These are phyloP conservation scores for Argyresthia goedartella DNA, from an alignment of 2,888 invertebrate genomes.

Conservation along the genomic window DNA sequence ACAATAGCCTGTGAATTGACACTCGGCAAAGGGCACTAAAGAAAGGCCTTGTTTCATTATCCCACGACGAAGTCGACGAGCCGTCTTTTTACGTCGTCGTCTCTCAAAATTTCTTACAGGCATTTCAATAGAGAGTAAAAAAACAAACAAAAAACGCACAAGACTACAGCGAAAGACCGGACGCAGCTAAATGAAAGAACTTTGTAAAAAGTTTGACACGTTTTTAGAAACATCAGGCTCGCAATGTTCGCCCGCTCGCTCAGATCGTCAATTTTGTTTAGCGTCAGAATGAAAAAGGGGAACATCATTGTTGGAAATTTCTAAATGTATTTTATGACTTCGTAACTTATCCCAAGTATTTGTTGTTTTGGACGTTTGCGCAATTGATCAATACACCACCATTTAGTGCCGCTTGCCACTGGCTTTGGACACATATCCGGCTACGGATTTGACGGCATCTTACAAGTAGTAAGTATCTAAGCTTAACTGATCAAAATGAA, in stretches of 20 bases:
- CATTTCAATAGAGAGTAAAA: slow-evolving; percentile 64
- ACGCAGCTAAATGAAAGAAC: slow-evolving; percentile 65
- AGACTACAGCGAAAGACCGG: slow-evolving; percentile 61
- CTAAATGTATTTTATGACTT: slow-evolving; percentile 48
- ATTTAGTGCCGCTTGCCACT: too few species aligned
- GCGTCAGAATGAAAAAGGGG: slow-evolving; percentile 67
- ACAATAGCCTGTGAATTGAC: not conserved
- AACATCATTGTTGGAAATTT: slow-evolving; percentile 65
- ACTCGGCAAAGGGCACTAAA: slow-evolving; percentile 23
- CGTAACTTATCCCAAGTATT: slow-evolving; percentile 26
- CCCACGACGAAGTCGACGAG: slow-evolving; percentile 35
- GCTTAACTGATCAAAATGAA: too few species aligned
- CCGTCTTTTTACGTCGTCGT: slow-evolving; percentile 40
- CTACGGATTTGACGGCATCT: too few species aligned
- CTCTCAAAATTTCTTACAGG: slow-evolving; percentile 45
- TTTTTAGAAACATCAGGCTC: slow-evolving; percentile 69
- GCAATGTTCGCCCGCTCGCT: slow-evolving; percentile 54
- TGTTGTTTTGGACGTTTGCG: not conserved
- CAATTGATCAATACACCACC: too few species aligned
- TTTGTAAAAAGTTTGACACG: slow-evolving; percentile 70
- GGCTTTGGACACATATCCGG: too few species aligned
- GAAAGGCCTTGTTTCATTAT: slow-evolving; percentile 48
- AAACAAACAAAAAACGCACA: slow-evolving; percentile 55
- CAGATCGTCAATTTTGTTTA: slow-evolving; percentile 62
- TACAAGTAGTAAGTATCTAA: too few species aligned